Evolutionary conservation across 2,888 invertebrate genomes (phyloP).

Genomic region (Horisme vitalbata): DNA sequence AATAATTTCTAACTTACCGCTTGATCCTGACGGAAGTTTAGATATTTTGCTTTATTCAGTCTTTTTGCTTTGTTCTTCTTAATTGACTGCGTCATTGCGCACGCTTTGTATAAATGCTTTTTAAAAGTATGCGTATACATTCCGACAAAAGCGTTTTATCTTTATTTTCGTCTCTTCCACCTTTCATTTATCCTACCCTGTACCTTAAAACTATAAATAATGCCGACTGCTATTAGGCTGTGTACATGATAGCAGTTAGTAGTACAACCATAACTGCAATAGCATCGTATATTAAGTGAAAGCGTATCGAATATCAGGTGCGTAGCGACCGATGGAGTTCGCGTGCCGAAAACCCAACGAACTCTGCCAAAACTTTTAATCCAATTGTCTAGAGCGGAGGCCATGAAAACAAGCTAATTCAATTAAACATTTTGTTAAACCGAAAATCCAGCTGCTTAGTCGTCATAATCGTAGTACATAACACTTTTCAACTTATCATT

Average conservation of each 20-base stretch:
- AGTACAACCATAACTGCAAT: too few relatives aligned
- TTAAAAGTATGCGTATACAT: not conserved
- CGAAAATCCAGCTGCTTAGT: conserved; percentile 17
- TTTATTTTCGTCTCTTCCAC: not conserved
- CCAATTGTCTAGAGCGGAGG: conserved; percentile 55
- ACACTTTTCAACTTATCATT: not conserved
- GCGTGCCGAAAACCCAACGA: conserved; percentile 60
- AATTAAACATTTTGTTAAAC: conserved; percentile 42
- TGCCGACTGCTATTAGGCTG: not conserved
- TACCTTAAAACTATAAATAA: too few relatives aligned
- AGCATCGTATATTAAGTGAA: too few relatives aligned
- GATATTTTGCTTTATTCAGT: conserved; percentile 10
- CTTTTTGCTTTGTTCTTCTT: conserved; percentile 9
- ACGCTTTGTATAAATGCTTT: not conserved
- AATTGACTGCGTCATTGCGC: conserved; percentile 1
- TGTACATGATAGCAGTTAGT: too few relatives aligned
- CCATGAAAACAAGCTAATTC: conserved; percentile 52
- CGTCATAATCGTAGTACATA: conserved; percentile 13
- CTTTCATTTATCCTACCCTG: not conserved
- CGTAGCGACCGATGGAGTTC: conserved; percentile 41
- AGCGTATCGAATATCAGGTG: conserved; percentile 48
- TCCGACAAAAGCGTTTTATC: not conserved
- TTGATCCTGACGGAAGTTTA: conserved; percentile 17
- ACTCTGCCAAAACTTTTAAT: conserved; percentile 65
- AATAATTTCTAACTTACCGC: conserved; percentile 14